Evolutionary conservation across 2,888 invertebrate genomes (phyloP), one percentile per base, ranked within the genome.

Genomic region (Synergus umbraculus): DNA sequence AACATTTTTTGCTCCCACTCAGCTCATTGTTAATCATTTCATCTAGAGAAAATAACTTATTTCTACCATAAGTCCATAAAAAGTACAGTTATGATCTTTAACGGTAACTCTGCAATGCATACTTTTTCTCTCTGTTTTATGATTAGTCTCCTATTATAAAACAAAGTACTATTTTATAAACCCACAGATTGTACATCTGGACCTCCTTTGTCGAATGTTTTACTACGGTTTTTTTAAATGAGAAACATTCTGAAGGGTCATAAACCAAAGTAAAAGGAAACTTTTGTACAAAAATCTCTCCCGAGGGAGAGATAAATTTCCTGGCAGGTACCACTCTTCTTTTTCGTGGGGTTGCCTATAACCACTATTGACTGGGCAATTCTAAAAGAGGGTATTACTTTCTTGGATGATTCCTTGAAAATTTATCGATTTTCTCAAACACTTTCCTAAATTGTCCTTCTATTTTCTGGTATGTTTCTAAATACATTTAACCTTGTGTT

Each of bases 1-100:
- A 15, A 37, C 49, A 46, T 69, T 69, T 49, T 69, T 69, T 49
- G 18, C 44, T 46, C 69, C 15, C n/a, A 46, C 69, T 49, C 49
- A 2, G 37, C 29, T 69, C 29, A n/a, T 49, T 67, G 18, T 67
- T 67, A 67, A 69, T 69, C 69, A 69, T 69, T 69, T 69, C 69
- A 29, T 49, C 46, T 49, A 69, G 46, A 15, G 46, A 15, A 18
- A 10, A 18, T 9, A 4, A 18, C 18, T 58, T 58, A 58, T 58
- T 58, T 58, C 9, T 58, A 18, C 58, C 58, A 58, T 18, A 18
- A 18, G 58, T 58, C 58, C 58, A 58, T 58, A 58, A 58, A 7
- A 58, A 58, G 58, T 58, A 58, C 18, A 18, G 58, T 58, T 58
- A 58, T 9, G 58, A 10, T 58, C 58, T 58, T 58, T 58, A 37